These are phyloP conservation scores for Netta rufina DNA, from an alignment of 2,797 vertebrate genomes.

Conservation along the genomic window DNA sequence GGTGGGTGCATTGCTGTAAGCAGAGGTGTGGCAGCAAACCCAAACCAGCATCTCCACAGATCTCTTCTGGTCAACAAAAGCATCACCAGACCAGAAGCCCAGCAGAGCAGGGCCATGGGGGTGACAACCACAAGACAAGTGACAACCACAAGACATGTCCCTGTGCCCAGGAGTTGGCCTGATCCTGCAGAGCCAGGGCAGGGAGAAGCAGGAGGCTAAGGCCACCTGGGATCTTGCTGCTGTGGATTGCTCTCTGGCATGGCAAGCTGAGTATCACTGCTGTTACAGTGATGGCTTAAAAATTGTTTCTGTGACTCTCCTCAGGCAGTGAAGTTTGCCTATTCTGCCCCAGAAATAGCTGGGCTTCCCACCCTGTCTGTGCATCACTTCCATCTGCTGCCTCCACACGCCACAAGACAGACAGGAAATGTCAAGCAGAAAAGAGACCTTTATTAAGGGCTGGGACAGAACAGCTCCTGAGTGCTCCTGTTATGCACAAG, in stretches of 20 bases:
- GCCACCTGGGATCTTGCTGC: not conserved
- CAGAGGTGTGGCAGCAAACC: not conserved
- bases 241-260: accelerated
- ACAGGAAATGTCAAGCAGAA: not conserved
- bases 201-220: not conserved
- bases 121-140: not conserved
- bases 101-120: too few relatives aligned
- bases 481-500: accelerated
- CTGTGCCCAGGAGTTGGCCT: accelerated
- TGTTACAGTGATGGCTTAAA: not conserved
- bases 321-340: not conserved
- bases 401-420: not conserved
- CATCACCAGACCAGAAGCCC: not conserved
- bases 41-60: not conserved
- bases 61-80: not conserved
- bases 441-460: not conserved
- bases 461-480: not conserved
- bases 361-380: not conserved
- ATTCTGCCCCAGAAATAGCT: not conserved
- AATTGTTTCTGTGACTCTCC: not conserved
- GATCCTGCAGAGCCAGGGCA: not conserved
- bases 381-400: accelerated
- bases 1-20: not conserved
- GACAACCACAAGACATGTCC: too few relatives aligned
- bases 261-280: not conserved